Conservation (phyloP, 2,113 vertebrate species). For the Ptilorrhoa leucosticta region DNA sequence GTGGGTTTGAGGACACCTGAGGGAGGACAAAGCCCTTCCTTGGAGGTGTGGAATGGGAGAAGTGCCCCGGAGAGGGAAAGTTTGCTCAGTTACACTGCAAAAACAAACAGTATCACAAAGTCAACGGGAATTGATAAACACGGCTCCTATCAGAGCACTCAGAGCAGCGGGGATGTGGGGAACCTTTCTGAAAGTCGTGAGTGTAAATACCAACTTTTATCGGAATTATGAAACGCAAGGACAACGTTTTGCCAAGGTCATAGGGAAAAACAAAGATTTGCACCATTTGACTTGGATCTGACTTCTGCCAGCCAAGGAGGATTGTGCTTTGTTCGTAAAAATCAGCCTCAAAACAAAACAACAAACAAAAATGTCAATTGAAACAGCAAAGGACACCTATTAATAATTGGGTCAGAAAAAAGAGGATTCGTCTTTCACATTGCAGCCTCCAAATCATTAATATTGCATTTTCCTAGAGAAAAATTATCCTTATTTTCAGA, state of each 20-base stretch:
- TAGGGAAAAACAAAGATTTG: background rate
- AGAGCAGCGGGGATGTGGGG: conserved; percentile 69
- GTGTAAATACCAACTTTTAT: conserved; percentile 73
- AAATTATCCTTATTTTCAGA: background rate
- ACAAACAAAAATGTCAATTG: background rate
- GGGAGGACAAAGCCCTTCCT: conserved; percentile 55
- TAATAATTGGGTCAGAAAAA: background rate
- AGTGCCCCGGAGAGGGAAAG: conserved; percentile 38
- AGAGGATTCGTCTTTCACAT: background rate
- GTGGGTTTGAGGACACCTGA: conserved; percentile 65
- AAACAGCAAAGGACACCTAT: background rate
- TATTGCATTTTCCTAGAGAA: background rate
- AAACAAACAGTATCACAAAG: conserved; percentile 77
- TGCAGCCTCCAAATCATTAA: background rate
- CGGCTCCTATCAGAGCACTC: conserved; percentile 49
- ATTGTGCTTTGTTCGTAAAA: background rate
- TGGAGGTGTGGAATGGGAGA: conserved; percentile 27
- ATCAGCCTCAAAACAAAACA: background rate
- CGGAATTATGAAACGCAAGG: conserved; percentile 44
- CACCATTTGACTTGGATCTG: background rate
- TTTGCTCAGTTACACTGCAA: conserved; percentile 68
- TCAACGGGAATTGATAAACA: conserved; percentile 77
- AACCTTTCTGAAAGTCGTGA: conserved; percentile 68
- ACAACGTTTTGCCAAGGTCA: conserved; percentile 78
- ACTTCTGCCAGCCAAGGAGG: background rate